Evolutionary conservation across 2,113 vertebrate species (phyloP), one percentile per base, ranked within the genome.

Genomic region (Psilopogon haemacephalus): DNA sequence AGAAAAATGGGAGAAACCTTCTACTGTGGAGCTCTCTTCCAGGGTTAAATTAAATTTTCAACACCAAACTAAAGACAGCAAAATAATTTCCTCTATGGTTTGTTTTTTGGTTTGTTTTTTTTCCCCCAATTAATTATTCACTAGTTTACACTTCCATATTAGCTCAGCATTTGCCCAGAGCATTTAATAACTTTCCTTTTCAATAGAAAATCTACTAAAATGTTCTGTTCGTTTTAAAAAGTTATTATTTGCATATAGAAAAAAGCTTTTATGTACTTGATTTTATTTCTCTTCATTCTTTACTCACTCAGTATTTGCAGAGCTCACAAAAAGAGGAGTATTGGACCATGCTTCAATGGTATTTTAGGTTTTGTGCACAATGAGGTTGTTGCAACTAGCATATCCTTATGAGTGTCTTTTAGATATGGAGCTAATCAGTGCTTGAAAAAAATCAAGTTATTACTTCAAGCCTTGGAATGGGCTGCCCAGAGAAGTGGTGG

Each of bases 11-110:
- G 28, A 15, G 83, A 91, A 95, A 46, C 5, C 15, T 33, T 55
- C 18, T 40, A 59, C 32, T 38, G 11, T 14, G 17, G 52, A 83
- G 40, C 11, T 86, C 4, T 84, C 59, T 84, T 89, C 24, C 73
- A 86, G 23, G 27, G 19, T 38, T 84, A 76, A 64, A 82, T 82
- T 86, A 86, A 54, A 72, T 93, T 96, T 90, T 90, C 71, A 86
- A 88, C 44, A 89, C 11, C 60, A 38, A 67, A 91, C 81, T 56
- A 70, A 86, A 79, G 30, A 84, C 71, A 71, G 6, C 14, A 81
- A 60, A 68, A 11, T 69, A 5, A 55, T 62, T 94, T 84, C 30
- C 35, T 78, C 48, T 42, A 6, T 46, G 42, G 42, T 44, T 44
- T 44, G 42, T n/a, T n/a, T n/a, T n/a, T n/a, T n/a, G 23, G 12